Base-by-base conservation (phyloP, 2,113 vertebrate genomes). In the Chauna torquata region DNA sequence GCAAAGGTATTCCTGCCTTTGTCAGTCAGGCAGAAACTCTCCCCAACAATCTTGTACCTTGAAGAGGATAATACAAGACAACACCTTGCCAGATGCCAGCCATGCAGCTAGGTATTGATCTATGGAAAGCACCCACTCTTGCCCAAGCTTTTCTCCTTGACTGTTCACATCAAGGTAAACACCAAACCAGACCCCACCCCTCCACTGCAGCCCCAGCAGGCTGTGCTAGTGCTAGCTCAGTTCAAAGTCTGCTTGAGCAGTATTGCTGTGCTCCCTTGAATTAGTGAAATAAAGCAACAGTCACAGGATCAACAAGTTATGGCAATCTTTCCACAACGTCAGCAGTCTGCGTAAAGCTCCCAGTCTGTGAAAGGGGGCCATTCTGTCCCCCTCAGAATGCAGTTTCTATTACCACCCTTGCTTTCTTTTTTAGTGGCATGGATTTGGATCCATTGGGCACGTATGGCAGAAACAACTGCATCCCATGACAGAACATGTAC, bases 271-370 rank as follows among this genome's bases (percentile, higher is more conserved):
- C 34, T 50, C 36, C 15, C 76, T 70, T 70, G 23, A 61, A 42
- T 12, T 0, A 1, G 4, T 3, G 9, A 16, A 7, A n/a, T 71
- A 58, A 4, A 45, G 9, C 30, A 75, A 19, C 3, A 6, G 12
- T 32, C 11, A 27, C 8, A 27, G 11, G 3, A 11, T 69, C 27
- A 64, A 32, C 13, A 64, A 70, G 11, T 10, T 8, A 57, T 25
- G 18, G 5, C 12, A 64, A 17, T 7, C 32, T 44, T 82, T 50
- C 27, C 38, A 36, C 12, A 64, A 7, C 9, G 10, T 57, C 47
- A 57, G 11, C 0, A 2, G 8, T 36, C 30, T 69, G 25, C 13
- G 9, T 34, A 58, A 64, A 34, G 30, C 16, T 71, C 50, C 8
- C 5, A 22, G 32, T 40, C 27, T 77, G 18, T 1, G 0, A 32